Base-by-base conservation (phyloP, 2,888 invertebrate genomes). In the Eupithecia subfuscata region DNA sequence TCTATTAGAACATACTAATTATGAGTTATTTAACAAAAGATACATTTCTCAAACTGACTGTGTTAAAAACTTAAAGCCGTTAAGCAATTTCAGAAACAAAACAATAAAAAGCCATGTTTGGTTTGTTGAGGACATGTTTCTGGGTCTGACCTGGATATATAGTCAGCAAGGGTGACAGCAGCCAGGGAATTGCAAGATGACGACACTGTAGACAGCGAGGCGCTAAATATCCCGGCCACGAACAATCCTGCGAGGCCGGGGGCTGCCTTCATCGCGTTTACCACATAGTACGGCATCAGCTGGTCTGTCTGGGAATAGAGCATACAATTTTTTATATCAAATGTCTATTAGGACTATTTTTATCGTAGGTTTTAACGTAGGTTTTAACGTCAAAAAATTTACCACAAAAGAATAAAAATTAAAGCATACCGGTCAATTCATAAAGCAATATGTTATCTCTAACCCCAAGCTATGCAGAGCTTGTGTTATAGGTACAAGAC, bases 141-240 rank as follows among this genome's bases (percentile, higher is more conserved):
- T 56, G 92, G 86, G n/a, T 98, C 91, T 81, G 9, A 68, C 68
- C 68, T 68, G 8, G 40, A 68, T 25, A 68, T 68, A 16, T 98
- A 98, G 91, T 99, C 99, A 85, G 98, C 97, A 65, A 98, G 92
- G 0, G 98, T 97, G 18, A 99, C 98, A 0, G 99, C 98, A 0
- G 99, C 97, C 69, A 99, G 93, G 1, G 98, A 98, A 86, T 98
- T 99, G 75, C 99, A 96, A 1, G 98, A 97, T 0, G 99, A 98
- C 0, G 98, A 99, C 76, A 99, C 97, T 0, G 98, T 98, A 65
- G 98, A 98, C 14, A 99, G 94, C 0, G 98, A 97, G 0, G 98
- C 99, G 83, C 98, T 98, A 88, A 99, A 98, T 78, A 99, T 97
- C 5, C 98, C 97, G 8, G 98, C 98, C 0, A 98, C 97, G 87